Evolutionary conservation across 2,797 vertebrate genomes (phyloP), one percentile per base, ranked within the genome.

Genomic region (Lacerta bilineata): DNA sequence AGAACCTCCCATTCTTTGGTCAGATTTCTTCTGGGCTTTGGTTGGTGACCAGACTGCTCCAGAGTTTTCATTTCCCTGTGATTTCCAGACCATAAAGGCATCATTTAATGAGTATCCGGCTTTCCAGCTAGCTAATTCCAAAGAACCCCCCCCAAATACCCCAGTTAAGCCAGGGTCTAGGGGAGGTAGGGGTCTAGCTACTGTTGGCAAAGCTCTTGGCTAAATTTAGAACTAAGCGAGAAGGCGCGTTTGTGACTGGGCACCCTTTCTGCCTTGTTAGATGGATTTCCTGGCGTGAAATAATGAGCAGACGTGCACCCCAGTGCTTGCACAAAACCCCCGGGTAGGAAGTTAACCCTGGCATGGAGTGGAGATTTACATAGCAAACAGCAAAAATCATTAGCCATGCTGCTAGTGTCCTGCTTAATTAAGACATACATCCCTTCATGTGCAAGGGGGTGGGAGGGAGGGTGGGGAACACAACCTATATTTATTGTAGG

Each of bases 341-440:
- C 20, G 66, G 85, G 39, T 0, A 3, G 88, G 81, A 27, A 1
- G 29, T 0, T 0, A 17, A 88, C 72, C 10, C 20, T 2, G 87
- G 68, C 41, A 85, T 50, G 66, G 15, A n/a, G 23, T 86, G 66
- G n/a, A 71, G 92, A 93, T 92, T 95, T 91, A 75, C 92, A 92
- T 87, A 93, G 91, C 84, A 71, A 91, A 92, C 92, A 88, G 89
- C 86, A 87, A 90, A 91, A 93, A 93, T 88, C 93, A 90, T 94
- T 95, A 80, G 92, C 90, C 92, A 93, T 94, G 93, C 94, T 93
- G 93, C 94, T 91, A 88, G 94, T 93, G 94, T 92, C 94, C 94
- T 93, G 93, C 91, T 95, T 95, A 95, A 95, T 96, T 95, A 95
- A 95, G 95, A 95, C 90, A 91, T 87, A 83, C 89, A n/a, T 93